Evolutionary conservation across 2,113 vertebrate genomes (phyloP), one percentile per base, ranked within the genome.

Genomic region (Stomatorhinus ivindoensis): DNA sequence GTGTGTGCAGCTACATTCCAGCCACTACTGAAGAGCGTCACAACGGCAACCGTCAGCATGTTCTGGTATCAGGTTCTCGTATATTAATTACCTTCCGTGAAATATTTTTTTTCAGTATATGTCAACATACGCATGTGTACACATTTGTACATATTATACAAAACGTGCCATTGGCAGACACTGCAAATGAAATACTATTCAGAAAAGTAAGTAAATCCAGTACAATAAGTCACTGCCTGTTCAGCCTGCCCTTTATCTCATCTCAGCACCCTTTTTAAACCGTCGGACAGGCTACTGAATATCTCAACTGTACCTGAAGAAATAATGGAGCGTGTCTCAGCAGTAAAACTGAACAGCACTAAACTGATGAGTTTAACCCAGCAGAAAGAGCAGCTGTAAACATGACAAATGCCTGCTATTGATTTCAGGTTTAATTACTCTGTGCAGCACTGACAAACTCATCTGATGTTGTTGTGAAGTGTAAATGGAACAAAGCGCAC

Each of bases 361-460:
- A 99, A 98, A 99, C 98, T 99, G 98, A 99, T 99, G 98, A 99
- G 98, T 99, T 98, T 97, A 99, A 99, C 97, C 98, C 98, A 98
- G 97, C 97, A 98, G 97, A 97, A 98, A 99, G 97, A 98, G 97
- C 94, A 97, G 97, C 97, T 98, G 97, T 99, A 99, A 99, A 99
- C 98, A 99, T 99, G 98, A 99, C 98, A 99, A 99, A 99, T 99
- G 98, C 97, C 97, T 97, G 97, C 98, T 98, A 99, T 99, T 99
- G 98, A 99, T 99, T 99, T 98, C 97, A 98, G 97, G 97, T 99
- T 99, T 99, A 99, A 99, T 99, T 99, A 99, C 98, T 98, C 97
- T 97, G 97, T 97, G 98, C 97, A 94, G 97, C 97, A 97, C 98
- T 99, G 97, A 99, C 98, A 99, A 99, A 97, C 97, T 97, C 97